Conservation (phyloP, 2,888 invertebrate genomes). For the Toxonevra muliebris region DNA sequence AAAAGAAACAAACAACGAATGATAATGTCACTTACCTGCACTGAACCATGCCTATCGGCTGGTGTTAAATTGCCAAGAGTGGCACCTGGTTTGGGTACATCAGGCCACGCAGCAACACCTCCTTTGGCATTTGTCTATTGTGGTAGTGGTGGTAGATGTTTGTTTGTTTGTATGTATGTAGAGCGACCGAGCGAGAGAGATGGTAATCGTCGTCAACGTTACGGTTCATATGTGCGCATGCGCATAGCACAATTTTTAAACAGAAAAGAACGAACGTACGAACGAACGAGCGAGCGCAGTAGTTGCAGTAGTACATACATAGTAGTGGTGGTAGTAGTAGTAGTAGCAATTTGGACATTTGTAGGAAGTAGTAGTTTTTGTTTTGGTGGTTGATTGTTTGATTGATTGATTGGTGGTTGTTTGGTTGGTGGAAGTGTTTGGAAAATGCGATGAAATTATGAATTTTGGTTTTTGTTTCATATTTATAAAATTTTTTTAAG, state of each 20-base stretch:
- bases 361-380: constrained; percentile 11
- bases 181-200: neutral
- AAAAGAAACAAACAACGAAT: neutral
- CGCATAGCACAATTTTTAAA: constrained; percentile 1
- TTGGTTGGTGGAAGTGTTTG: constrained; percentile 1
- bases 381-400: constrained; percentile 19
- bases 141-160: constrained; percentile 2
- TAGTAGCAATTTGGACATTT: constrained; percentile 2
- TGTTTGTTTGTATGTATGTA: no score
- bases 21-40: constrained; percentile 77
- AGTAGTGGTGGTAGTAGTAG: neutral
- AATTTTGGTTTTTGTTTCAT: constrained; percentile 15
- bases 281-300: constrained; percentile 1
- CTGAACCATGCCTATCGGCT: constrained; percentile 96
- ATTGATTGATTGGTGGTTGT: constrained; percentile 27
- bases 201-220: neutral
- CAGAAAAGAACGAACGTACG: constrained; percentile 9
- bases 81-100: constrained; percentile 82
- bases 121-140: constrained; percentile 71
- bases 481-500: constrained; percentile 21
- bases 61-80: constrained; percentile 88
- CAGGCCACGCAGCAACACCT: constrained; percentile 84
- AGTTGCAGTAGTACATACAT: neutral
- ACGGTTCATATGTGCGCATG: neutral
- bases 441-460: constrained; percentile 18